phyloP scores from a whole-genome alignment of 2,113 vertebrate species.

The Peromyscus californicus region DNA sequence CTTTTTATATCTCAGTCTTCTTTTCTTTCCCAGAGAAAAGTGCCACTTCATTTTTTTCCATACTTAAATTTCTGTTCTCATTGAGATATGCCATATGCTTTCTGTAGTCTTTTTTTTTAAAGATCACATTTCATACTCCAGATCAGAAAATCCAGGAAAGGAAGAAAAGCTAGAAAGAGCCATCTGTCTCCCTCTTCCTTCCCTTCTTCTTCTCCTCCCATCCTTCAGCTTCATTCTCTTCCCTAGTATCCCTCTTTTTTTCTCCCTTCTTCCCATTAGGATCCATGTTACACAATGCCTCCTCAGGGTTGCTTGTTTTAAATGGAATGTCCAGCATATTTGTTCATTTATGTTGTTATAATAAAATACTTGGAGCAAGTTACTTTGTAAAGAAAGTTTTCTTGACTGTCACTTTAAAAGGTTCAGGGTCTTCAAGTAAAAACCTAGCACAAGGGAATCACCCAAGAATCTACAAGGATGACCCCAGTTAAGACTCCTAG shows the following conservation, averaged over 20 bases:
- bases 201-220: not conserved
- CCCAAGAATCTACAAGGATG: no score
- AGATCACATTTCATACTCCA: conserved; percentile 40
- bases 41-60: not conserved
- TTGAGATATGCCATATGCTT: not conserved
- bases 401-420: not conserved
- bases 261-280: not conserved
- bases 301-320: not conserved
- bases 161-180: not conserved
- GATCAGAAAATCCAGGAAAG: conserved; percentile 20
- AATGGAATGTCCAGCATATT: conserved; percentile 23
- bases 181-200: not conserved
- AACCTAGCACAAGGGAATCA: no score
- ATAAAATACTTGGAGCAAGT: not conserved
- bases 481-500: no score
- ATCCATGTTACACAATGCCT: not conserved
- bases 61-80: not conserved
- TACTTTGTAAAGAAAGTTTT: not conserved
- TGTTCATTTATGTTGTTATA: not conserved
- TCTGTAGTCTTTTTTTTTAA: not conserved
- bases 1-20: not conserved
- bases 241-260: not conserved
- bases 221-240: not conserved
- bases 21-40: not conserved
- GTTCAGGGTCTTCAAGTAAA: not conserved